Evolutionary conservation across 2,888 invertebrate genomes (phyloP).

Genomic region (Vannuccia rotundouncinata): DNA sequence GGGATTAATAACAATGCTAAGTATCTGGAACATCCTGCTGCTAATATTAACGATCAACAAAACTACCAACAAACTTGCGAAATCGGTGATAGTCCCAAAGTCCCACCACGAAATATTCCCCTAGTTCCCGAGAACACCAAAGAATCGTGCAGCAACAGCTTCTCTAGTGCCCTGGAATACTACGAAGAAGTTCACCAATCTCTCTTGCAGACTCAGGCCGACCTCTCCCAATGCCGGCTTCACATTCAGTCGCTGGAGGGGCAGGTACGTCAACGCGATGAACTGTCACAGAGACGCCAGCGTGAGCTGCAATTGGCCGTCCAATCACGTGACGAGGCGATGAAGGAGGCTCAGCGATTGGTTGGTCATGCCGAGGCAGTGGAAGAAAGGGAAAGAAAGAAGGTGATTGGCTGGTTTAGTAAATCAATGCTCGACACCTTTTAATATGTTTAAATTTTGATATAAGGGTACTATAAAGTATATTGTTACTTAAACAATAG

Average conservation of each 20-base stretch:
- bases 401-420: constrained; percentile 45
- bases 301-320: constrained; percentile 45
- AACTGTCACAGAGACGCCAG: constrained; percentile 43
- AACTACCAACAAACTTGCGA: background rate
- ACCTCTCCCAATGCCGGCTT: constrained; percentile 5
- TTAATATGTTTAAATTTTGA: too few relatives aligned
- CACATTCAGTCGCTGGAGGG: constrained; percentile 28
- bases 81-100: background rate
- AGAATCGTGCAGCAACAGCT: background rate
- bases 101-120: background rate
- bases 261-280: constrained; percentile 28
- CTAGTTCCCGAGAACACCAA: background rate
- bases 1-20: background rate
- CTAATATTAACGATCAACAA: background rate
- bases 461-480: too few relatives aligned
- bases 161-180: background rate
- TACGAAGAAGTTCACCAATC: background rate
- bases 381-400: constrained; percentile 46
- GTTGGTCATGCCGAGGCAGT: constrained; percentile 44
- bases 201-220: constrained; percentile 26
- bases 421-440: too few relatives aligned
- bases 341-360: constrained; percentile 46
- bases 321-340: constrained; percentile 45
- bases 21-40: background rate
- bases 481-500: too few relatives aligned